phyloP scores from a whole-genome alignment of 2,888 invertebrate genomes.

The Plagodis dolabraria region DNA sequence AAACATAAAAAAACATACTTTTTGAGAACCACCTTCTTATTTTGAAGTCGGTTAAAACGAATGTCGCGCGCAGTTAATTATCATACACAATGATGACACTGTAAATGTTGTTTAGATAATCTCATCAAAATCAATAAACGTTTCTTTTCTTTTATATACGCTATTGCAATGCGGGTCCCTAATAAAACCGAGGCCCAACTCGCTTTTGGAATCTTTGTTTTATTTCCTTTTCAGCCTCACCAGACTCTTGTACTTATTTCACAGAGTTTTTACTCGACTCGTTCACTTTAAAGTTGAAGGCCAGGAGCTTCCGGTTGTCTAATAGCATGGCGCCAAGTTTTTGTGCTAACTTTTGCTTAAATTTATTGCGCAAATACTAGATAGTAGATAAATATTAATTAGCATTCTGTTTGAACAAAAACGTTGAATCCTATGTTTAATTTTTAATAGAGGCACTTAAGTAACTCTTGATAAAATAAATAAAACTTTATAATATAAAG shows the following conservation, averaged over 20 bases:
- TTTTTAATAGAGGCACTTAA: neutral
- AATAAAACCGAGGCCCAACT: no score
- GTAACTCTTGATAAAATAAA: no score
- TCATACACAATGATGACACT: no score
- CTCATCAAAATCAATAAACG: no score
- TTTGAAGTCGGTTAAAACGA: no score
- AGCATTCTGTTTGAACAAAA: constrained; percentile 9
- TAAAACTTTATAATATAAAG: no score
- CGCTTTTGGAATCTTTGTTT: neutral
- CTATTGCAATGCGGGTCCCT: no score
- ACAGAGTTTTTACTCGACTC: constrained; percentile 1
- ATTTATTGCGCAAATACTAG: constrained; percentile 27
- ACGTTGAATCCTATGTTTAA: neutral
- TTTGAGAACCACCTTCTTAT: no score
- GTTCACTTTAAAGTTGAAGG: constrained; percentile 43
- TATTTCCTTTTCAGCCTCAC: neutral
- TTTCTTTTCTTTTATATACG: no score
- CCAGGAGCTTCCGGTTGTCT: constrained; percentile 42
- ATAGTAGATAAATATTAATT: constrained; percentile 22
- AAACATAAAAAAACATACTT: no score
- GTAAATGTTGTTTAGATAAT: no score
- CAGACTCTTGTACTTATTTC: neutral
- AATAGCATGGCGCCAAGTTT: constrained; percentile 56
- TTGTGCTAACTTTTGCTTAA: constrained; percentile 35
- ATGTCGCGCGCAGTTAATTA: no score